Conservation (phyloP, 2,113 vertebrate genomes). For the Zapus hudsonius region DNA sequence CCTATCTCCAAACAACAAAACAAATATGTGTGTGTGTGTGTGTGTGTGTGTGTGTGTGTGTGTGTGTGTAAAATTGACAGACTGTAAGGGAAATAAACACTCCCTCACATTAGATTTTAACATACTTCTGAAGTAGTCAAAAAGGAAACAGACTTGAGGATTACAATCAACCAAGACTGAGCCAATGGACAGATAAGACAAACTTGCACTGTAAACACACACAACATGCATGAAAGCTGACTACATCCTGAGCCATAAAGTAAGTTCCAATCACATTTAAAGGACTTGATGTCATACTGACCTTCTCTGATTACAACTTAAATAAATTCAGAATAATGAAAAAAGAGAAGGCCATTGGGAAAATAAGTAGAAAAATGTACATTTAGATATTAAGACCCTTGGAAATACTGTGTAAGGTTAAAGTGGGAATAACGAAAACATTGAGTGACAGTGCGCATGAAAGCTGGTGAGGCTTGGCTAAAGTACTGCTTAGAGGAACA, state of each 20-base stretch:
- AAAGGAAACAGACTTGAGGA: background rate
- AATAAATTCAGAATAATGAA: background rate
- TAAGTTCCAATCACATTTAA: background rate
- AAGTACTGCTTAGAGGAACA: background rate
- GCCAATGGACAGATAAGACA: background rate
- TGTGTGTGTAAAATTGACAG: background rate
- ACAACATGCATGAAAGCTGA: rapidly evolving
- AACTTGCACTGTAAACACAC: background rate
- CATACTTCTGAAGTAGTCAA: background rate
- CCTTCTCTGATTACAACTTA: background rate
- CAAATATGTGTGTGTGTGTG: no score
- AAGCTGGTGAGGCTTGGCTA: background rate
- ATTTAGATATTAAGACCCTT: background rate
- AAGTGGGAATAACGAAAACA: background rate
- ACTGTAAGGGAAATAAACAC: background rate
- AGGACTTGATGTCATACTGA: background rate
- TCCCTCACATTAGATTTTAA: background rate
- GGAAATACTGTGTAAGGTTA: background rate
- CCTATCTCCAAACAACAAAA: no score
- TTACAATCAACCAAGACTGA: background rate
- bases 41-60: no score
- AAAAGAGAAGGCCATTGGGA: no score
- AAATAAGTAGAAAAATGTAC: background rate
- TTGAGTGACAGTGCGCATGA: background rate
- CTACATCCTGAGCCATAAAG: background rate